These are phyloP conservation scores for Erebia ligea DNA, from an alignment of 2,888 invertebrate genomes.

Conservation along the genomic window DNA sequence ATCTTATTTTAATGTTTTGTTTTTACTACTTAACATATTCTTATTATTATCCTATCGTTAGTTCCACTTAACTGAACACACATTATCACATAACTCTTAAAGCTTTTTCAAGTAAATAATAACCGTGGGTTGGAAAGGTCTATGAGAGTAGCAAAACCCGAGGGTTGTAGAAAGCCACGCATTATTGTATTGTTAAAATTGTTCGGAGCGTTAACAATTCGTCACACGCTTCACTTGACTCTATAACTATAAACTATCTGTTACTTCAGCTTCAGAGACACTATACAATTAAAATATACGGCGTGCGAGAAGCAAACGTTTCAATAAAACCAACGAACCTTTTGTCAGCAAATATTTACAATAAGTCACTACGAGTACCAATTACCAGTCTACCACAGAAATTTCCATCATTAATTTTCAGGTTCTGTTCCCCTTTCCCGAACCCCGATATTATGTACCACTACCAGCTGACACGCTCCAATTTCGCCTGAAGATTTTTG, in stretches of 20 bases:
- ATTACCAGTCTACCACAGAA: background rate
- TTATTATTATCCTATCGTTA: background rate
- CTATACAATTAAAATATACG: slow-evolving; percentile 4
- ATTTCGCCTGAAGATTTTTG: too few relatives aligned
- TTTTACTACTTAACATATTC: background rate
- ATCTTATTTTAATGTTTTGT: background rate
- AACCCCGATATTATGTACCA: too few relatives aligned
- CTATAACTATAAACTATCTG: slow-evolving; percentile 52
- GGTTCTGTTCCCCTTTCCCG: too few relatives aligned
- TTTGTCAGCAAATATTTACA: background rate
- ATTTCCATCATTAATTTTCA: too few relatives aligned
- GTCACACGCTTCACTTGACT: slow-evolving; percentile 61
- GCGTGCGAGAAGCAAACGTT: background rate
- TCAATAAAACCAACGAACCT: background rate
- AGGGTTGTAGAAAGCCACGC: slow-evolving; percentile 56
- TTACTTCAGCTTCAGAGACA: slow-evolving; percentile 47
- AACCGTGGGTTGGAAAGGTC: slow-evolving; percentile 2
- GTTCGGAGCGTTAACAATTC: slow-evolving; percentile 70
- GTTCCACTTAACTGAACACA: background rate
- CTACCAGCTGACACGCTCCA: too few relatives aligned
- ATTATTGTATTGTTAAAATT: slow-evolving; percentile 63
- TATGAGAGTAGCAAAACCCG: slow-evolving; percentile 14
- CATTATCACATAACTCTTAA: background rate
- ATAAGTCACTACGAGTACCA: background rate
- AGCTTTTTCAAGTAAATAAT: background rate